These are phyloP conservation scores for Choristoneura fumiferana DNA, from an alignment of 1,140 invertebrate genomes.

Conservation along the genomic window DNA sequence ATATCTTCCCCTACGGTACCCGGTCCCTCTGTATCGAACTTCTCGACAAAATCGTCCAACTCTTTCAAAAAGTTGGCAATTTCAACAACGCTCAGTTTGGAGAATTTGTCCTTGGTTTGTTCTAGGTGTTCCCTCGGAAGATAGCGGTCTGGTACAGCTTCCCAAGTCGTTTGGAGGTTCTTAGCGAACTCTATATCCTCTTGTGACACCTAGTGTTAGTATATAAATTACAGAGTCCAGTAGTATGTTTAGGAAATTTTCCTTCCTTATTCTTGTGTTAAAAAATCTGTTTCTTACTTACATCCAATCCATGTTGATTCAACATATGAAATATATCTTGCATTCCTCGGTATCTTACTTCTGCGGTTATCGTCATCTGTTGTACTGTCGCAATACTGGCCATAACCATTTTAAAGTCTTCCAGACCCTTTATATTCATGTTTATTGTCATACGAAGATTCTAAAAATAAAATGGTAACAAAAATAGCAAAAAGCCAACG, in stretches of 20 bases:
- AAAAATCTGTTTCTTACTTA: conserved; percentile 42
- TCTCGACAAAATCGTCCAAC: conserved; percentile 83
- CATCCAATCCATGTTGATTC: conserved; percentile 78
- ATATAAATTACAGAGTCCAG: too few relatives aligned
- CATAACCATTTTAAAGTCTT: conserved; percentile 91
- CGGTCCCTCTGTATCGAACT: conserved; percentile 87
- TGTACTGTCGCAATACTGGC: conserved; percentile 88
- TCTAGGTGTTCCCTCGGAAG: conserved; percentile 84
- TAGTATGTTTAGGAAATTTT: too few relatives aligned
- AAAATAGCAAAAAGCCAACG: conserved; percentile 12
- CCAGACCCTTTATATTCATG: conserved; percentile 85
- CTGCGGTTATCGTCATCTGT: conserved; percentile 85
- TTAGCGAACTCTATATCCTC: conserved; percentile 80
- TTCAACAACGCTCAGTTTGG: conserved; percentile 85
- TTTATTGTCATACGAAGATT: conserved; percentile 81
- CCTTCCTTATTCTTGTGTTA: too few relatives aligned
- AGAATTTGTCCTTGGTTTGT: conserved; percentile 88
- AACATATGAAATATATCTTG: conserved; percentile 82
- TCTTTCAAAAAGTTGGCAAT: conserved; percentile 85
- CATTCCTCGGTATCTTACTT: conserved; percentile 85
- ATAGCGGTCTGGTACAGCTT: conserved; percentile 82
- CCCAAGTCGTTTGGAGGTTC: conserved; percentile 83
- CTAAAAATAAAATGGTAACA: conserved; percentile 52
- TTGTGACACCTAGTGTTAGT: conserved; percentile 54
- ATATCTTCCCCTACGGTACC: conserved; percentile 87